phyloP scores from a whole-genome alignment of 2,797 vertebrate species.

The Coilia nasus region DNA sequence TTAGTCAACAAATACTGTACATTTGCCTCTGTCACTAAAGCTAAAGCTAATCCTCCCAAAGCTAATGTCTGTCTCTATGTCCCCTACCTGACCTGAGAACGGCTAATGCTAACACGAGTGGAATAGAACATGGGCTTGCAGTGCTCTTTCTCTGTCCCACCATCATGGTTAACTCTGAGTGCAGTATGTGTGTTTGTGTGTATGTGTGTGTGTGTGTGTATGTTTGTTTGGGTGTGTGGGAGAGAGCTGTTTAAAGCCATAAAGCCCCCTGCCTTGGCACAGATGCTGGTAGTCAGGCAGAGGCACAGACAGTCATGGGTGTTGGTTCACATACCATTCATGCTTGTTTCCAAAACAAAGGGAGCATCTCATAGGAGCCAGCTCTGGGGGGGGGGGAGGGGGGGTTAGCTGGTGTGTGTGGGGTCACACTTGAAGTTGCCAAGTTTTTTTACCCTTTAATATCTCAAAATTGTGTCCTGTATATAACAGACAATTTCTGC shows the following conservation, averaged over 20 bases:
- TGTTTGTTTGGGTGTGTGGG: not conserved
- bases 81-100: not conserved
- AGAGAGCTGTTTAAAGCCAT: not conserved
- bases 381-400: not conserved
- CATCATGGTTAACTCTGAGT: not conserved
- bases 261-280: not conserved
- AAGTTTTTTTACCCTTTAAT: too few species aligned
- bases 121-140: not conserved
- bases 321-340: constrained; percentile 16
- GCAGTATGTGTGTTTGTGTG: not conserved
- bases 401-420: too few species aligned
- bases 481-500: not conserved
- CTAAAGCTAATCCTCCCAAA: not conserved
- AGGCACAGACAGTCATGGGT: not conserved
- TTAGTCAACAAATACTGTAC: not conserved
- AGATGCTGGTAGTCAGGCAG: not conserved
- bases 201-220: constrained; percentile 4
- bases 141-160: not conserved
- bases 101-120: not conserved
- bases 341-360: constrained; percentile 6
- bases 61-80: not conserved
- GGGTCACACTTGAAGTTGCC: too few species aligned
- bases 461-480: too few species aligned
- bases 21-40: not conserved
- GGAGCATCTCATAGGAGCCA: not conserved